phyloP scores from a whole-genome alignment of 2,113 vertebrate species.

The Poeciliopsis prolifica region DNA sequence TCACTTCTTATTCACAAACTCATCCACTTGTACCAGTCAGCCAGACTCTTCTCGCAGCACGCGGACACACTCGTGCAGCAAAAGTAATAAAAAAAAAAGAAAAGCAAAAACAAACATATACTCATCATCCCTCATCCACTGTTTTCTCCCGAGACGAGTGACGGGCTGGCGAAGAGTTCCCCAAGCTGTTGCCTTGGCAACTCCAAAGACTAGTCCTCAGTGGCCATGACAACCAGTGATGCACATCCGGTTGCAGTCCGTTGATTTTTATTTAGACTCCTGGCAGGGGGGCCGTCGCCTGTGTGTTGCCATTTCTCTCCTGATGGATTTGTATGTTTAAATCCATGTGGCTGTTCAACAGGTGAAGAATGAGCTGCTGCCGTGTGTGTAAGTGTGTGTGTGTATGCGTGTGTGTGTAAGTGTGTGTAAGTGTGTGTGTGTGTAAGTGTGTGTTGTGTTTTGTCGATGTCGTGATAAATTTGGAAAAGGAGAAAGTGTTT shows the following conservation, averaged over 20 bases:
- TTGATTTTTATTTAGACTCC: constrained; percentile 75
- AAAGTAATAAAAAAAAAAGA: no score
- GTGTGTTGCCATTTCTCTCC: constrained; percentile 53
- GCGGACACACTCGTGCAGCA: constrained; percentile 1
- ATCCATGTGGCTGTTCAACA: constrained; percentile 3
- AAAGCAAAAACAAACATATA: constrained; percentile 18
- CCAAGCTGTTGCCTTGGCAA: constrained; percentile 82
- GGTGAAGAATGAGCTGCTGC: neutral
- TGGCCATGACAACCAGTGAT: constrained; percentile 82
- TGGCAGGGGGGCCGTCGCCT: constrained; percentile 40
- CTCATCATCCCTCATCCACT: constrained; percentile 29
- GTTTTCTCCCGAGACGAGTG: constrained; percentile 51
- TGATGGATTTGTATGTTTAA: constrained; percentile 20
- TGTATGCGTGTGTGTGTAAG: neutral
- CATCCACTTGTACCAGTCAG: constrained; percentile 22
- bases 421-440: neutral
- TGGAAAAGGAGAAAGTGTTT: neutral
- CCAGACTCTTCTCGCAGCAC: constrained; percentile 8
- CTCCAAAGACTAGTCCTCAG: constrained; percentile 72
- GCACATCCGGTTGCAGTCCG: constrained; percentile 73
- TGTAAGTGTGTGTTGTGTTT: neutral
- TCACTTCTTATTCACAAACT: neutral
- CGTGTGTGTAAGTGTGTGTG: neutral
- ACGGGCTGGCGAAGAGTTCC: constrained; percentile 70
- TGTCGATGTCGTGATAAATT: neutral